phyloP scores from a whole-genome alignment of 2,888 invertebrate genomes.

The Xylocampa areola region DNA sequence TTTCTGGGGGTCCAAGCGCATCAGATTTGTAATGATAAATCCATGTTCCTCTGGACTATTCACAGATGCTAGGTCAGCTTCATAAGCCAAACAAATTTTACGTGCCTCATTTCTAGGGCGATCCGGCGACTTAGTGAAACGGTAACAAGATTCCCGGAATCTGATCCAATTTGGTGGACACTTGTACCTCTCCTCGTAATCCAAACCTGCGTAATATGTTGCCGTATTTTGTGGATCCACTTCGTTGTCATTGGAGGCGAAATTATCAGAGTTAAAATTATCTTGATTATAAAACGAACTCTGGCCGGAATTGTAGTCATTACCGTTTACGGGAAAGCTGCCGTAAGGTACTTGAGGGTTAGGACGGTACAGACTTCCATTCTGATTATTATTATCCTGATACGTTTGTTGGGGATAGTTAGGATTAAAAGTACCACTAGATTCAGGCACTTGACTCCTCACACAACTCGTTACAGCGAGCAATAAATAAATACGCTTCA shows the following conservation, averaged over 20 bases:
- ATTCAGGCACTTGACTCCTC: constrained; percentile 76
- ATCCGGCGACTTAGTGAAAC: constrained; percentile 96
- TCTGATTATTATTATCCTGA: constrained; percentile 70
- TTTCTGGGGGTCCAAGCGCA: constrained; percentile 95
- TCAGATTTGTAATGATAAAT: constrained; percentile 95
- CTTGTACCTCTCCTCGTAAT: constrained; percentile 82
- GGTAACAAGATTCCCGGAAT: constrained; percentile 95
- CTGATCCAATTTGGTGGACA: constrained; percentile 97
- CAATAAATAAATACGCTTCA: constrained; percentile 75
- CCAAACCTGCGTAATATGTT: constrained; percentile 81
- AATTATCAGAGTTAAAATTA: constrained; percentile 75
- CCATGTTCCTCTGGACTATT: constrained; percentile 96
- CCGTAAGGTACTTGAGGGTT: constrained; percentile 82
- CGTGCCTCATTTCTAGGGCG: constrained; percentile 95
- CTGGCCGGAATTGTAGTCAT: constrained; percentile 78
- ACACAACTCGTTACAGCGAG: constrained; percentile 73
- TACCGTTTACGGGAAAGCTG: constrained; percentile 79
- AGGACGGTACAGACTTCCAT: constrained; percentile 74
- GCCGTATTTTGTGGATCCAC: constrained; percentile 81
- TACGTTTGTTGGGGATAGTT: constrained; percentile 77
- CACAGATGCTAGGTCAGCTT: constrained; percentile 94
- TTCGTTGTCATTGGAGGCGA: constrained; percentile 77
- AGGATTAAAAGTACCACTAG: constrained; percentile 72
- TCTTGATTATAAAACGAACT: constrained; percentile 85
- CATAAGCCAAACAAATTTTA: constrained; percentile 95